Evolutionary conservation across 2,888 invertebrate species (phyloP), one percentile per base, ranked within the genome.

Genomic region (Noctua comes): DNA sequence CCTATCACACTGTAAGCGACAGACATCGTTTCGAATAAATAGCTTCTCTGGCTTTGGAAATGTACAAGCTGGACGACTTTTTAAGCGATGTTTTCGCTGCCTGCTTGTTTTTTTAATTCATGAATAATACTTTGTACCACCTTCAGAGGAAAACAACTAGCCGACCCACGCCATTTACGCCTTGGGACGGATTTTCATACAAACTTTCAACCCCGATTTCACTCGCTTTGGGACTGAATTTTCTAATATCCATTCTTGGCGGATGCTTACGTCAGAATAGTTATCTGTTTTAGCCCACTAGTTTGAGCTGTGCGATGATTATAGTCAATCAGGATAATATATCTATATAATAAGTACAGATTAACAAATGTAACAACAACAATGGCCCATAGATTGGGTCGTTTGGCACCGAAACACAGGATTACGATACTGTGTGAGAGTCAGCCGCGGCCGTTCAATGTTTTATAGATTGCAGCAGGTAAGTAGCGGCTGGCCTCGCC

Each of bases 381-480:
- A 51, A 40, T 66, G 16, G 24, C 6, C 0, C 10, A 51, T 54
- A 36, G 2, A 31, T 68, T 69, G 18, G 21, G 2, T 18, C 1
- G n/a, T 76, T 82, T 69, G 68, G 27, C 57, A 73, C 5, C 1
- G 18, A 54, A n/a, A 64, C 10, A 48, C 11, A 16, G 0, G 10
- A 66, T 78, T 78, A 79, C 69, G 11, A 13, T 24, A 40, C 71
- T 0, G 80, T 87, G 77, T 87, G 74, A 82, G 24, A 82, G 77
- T 69, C 57, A 31, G 75, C 48, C 75, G 31, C 24, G 6, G 16
- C 16, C 64, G 77, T 77, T 88, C 84, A 88, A 87, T 88, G 85
- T 87, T 88, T 88, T 83, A 90, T 85, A 79, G 81, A 89, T 77
- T 72, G 73, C 83, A 84, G 73, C 82, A 85, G 83, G 86, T 85